Conservation (phyloP, 1,140 invertebrate species). For the Heterodera schachtii region DNA sequence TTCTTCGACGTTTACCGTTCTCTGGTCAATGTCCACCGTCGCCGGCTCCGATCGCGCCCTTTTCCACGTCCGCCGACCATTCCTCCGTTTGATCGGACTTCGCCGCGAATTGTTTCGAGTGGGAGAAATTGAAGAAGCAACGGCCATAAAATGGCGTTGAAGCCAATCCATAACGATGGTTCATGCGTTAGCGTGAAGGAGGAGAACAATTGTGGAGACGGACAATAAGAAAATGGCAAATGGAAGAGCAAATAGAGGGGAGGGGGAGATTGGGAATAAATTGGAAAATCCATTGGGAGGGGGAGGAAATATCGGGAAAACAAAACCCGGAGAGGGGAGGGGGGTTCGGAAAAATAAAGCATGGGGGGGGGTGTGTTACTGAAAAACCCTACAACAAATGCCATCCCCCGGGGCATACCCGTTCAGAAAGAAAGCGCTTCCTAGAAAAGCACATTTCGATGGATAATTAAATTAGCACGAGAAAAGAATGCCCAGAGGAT, state of each 20-base stretch:
- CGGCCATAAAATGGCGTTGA: constrained; percentile 20
- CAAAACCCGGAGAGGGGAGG: too few species aligned
- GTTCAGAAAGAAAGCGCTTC: too few species aligned
- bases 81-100: constrained; percentile 2
- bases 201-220: background rate
- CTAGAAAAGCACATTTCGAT: too few species aligned
- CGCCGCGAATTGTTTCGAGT: background rate
- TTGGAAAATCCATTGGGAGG: background rate
- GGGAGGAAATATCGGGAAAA: background rate
- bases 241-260: background rate
- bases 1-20: constrained; percentile 2
- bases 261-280: background rate
- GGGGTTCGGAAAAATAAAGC: background rate
- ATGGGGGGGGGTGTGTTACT: too few species aligned
- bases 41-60: constrained; percentile 14
- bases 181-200: background rate
- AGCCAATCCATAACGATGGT: constrained; percentile 29
- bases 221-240: background rate
- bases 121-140: constrained; percentile 18
- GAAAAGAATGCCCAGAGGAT: too few species aligned
- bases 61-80: constrained; percentile 5
- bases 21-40: constrained; percentile 23
- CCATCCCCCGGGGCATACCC: too few species aligned
- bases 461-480: too few species aligned
- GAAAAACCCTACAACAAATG: too few species aligned